These are phyloP conservation scores for Emydocephalus ijimae DNA, from an alignment of 2,113 vertebrate species.

Conservation along the genomic window DNA sequence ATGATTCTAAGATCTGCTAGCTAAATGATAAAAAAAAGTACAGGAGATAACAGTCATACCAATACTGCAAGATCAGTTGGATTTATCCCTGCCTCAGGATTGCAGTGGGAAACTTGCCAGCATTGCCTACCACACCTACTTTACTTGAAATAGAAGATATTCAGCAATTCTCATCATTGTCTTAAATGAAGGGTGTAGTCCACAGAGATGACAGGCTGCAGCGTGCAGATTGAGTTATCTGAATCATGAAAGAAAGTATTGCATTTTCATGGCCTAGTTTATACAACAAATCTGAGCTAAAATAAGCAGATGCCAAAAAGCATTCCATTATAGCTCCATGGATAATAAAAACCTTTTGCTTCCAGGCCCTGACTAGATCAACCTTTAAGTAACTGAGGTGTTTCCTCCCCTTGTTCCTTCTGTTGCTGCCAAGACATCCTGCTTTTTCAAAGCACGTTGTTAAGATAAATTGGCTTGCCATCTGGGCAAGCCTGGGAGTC, in stretches of 20 bases:
- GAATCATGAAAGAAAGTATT: neutral
- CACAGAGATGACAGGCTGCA: constrained; percentile 43
- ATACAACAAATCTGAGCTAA: neutral
- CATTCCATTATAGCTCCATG: neutral
- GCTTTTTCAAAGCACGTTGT: neutral
- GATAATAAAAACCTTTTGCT: neutral
- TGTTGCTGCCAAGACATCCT: neutral
- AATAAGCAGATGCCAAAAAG: neutral
- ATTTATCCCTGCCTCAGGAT: constrained; percentile 43
- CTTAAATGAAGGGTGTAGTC: constrained; percentile 45
- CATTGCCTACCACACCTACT: constrained; percentile 45
- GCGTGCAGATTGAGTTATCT: constrained; percentile 51
- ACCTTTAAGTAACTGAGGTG: neutral
- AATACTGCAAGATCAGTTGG: constrained; percentile 24
- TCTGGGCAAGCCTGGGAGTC: neutral
- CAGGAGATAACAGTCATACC: neutral
- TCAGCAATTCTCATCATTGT: constrained; percentile 35
- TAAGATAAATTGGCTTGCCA: neutral
- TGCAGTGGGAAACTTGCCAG: constrained; percentile 38
- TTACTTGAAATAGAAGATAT: constrained; percentile 47
- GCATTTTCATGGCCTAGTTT: neutral
- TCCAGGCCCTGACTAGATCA: neutral
- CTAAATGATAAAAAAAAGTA: neutral
- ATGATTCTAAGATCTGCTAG: neutral
- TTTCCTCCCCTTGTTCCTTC: neutral